Percentiles rank a stretch among this genome's conserved stretches.
phyloP scores from a whole-genome alignment of 1,140 invertebrate genomes.

The Metopolophium dirhodum region DNA sequence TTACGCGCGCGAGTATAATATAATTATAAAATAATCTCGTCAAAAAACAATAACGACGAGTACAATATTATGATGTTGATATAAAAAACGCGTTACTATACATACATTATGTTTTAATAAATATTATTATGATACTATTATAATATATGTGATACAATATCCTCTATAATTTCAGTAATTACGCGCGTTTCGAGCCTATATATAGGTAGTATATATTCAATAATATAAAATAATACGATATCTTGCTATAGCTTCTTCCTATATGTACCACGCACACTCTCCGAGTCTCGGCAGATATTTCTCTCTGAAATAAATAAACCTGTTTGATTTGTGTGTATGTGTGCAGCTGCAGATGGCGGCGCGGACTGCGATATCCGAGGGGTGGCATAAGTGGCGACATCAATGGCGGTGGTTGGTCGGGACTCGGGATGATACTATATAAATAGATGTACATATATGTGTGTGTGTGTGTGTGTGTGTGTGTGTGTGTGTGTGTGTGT shows the following conservation, averaged over 20 bases:
- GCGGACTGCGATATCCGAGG: background rate
- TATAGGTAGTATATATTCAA: too few relatives aligned
- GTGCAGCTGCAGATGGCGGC: background rate
- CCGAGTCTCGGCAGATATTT: background rate
- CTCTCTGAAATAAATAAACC: slow-evolving; percentile 16
- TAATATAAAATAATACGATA: background rate
- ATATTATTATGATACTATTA: too few relatives aligned
- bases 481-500: background rate
- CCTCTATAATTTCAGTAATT: too few relatives aligned
- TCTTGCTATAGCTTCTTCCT: background rate
- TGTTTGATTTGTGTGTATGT: slow-evolving; percentile 33
- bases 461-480: background rate
- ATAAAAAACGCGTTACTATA: too few relatives aligned
- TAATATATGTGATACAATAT: too few relatives aligned
- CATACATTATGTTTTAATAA: too few relatives aligned
- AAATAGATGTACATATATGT: background rate
- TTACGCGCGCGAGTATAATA: too few relatives aligned
- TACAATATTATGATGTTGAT: too few relatives aligned
- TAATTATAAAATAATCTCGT: too few relatives aligned
- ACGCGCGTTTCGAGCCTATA: too few relatives aligned
- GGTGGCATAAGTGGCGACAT: background rate
- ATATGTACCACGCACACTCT: background rate
- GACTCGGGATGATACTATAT: background rate
- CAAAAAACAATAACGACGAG: too few relatives aligned
- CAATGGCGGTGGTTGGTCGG: background rate